Percentiles rank a stretch among this genome's conserved stretches.
Conservation (phyloP, 2,797 vertebrate species). For the Eremophila alpestris region DNA sequence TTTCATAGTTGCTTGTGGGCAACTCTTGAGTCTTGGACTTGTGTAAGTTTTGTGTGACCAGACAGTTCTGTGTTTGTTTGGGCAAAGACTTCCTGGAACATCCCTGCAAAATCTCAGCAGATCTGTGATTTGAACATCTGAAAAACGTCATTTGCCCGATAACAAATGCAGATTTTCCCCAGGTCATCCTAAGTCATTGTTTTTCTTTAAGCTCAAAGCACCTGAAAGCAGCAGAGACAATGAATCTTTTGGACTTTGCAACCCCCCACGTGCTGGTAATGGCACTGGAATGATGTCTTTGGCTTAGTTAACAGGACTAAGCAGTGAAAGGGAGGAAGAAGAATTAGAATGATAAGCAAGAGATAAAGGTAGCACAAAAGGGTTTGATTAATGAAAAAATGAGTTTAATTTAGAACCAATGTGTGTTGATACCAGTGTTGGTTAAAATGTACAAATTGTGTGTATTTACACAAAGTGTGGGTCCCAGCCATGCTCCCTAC, state of each 20-base stretch:
- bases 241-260: not conserved
- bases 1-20: not conserved
- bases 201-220: not conserved
- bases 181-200: not conserved
- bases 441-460: not conserved
- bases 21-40: not conserved
- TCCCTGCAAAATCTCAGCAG: not conserved
- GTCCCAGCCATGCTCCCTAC: not conserved
- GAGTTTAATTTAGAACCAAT: not conserved
- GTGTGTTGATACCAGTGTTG: not conserved
- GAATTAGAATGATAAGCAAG: not conserved
- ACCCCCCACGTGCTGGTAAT: fast-evolving
- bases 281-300: not conserved
- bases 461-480: not conserved
- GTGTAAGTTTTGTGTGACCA: not conserved
- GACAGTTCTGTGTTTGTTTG: not conserved
- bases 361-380: not conserved
- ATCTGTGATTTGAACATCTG: not conserved
- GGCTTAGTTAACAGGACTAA: not conserved
- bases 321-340: not conserved
- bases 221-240: not conserved
- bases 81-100: not conserved
- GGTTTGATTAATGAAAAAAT: not conserved
- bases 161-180: not conserved
- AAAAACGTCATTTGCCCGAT: not conserved